Percentiles rank a stretch among this genome's conserved stretches.
phyloP scores from a whole-genome alignment of 2,797 vertebrate species.

The Picus viridis region DNA sequence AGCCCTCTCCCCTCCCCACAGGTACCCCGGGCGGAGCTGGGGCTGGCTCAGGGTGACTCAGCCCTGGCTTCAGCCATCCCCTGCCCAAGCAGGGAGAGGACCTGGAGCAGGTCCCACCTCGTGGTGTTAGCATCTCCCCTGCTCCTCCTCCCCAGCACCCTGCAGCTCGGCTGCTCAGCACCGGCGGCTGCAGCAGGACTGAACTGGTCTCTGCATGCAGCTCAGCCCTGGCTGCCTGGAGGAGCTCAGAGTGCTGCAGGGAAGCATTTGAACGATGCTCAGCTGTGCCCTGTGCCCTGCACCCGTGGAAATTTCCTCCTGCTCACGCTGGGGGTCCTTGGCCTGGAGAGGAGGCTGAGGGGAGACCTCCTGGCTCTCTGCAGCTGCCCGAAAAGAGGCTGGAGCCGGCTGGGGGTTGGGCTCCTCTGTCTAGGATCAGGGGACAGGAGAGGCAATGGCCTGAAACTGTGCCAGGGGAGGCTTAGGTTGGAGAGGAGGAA shows the following conservation, averaged over 20 bases:
- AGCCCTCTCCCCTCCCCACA: not conserved
- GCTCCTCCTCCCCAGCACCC: not conserved
- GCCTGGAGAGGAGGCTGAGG: not conserved
- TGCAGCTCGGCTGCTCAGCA: not conserved
- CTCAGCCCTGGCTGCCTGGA: slow-evolving; percentile 30
- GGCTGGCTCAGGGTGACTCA: not conserved
- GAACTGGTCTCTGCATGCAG: slow-evolving; percentile 43
- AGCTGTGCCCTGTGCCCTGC: slow-evolving; percentile 38
- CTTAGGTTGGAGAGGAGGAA: no score
- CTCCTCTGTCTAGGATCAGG: no score
- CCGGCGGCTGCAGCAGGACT: slow-evolving; percentile 29
- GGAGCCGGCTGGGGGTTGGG: no score
- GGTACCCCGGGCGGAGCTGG: not conserved
- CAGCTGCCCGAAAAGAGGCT: no score
- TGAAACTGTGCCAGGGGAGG: no score
- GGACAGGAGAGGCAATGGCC: no score
- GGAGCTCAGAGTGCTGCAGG: slow-evolving; percentile 43
- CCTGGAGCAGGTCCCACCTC: not conserved
- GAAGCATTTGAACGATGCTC: slow-evolving; percentile 22
- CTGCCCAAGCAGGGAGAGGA: not conserved
- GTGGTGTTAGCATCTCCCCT: not conserved
- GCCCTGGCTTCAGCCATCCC: not conserved
- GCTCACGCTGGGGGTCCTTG: not conserved
- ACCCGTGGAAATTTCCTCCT: slow-evolving; percentile 53
- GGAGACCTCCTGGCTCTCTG: not conserved